Evolutionary conservation across 2,113 vertebrate species (phyloP).

Genomic region (Pedetes capensis): DNA sequence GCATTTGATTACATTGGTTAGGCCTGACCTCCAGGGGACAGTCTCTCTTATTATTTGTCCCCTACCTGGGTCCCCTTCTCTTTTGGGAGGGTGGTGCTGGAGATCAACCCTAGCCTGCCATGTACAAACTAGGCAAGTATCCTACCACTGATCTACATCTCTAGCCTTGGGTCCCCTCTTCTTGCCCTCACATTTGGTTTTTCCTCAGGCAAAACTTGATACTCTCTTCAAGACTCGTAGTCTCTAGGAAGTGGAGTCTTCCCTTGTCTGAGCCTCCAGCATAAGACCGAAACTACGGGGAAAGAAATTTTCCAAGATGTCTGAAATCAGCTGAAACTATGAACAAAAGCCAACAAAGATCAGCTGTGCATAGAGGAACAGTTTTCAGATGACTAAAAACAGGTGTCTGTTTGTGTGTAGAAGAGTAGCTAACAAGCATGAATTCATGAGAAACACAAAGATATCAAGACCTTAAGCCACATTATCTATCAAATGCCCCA

Average conservation of each 20-base stretch:
- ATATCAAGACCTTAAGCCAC: background rate
- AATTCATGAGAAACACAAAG: background rate
- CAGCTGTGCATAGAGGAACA: background rate
- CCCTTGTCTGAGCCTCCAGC: background rate
- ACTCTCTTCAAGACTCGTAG: background rate
- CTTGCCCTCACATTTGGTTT: background rate
- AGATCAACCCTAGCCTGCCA: no score
- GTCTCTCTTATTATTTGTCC: background rate
- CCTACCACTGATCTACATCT: no score
- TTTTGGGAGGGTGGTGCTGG: no score
- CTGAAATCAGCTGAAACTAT: background rate
- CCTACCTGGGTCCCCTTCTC: background rate
- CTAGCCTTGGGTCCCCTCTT: accelerated
- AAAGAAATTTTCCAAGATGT: background rate
- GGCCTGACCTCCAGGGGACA: background rate
- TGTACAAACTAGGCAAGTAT: no score
- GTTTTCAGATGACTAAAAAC: background rate
- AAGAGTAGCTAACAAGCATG: background rate
- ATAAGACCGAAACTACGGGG: background rate
- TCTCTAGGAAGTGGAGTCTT: background rate
- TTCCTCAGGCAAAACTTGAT: background rate
- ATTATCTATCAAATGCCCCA: background rate
- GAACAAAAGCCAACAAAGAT: background rate
- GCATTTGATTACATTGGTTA: background rate
- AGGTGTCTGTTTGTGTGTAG: background rate